Evolutionary conservation across 2,113 vertebrate species (phyloP).

Genomic region (Camarhynchus parvulus): DNA sequence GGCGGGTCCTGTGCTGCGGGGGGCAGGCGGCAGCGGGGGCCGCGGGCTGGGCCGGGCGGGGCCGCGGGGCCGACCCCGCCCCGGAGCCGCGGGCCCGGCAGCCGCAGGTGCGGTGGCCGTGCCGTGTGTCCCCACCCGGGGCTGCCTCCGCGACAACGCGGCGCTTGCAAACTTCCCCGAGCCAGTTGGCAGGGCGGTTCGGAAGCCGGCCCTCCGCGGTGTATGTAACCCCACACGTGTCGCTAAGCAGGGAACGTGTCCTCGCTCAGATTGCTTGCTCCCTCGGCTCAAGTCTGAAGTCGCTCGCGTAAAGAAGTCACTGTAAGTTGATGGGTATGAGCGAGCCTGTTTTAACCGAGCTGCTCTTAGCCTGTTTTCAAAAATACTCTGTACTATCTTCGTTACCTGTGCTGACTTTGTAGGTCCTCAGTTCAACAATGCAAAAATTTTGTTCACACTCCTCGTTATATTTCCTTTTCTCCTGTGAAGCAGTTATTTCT

Average conservation of each 20-base stretch:
- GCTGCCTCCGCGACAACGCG: accelerated
- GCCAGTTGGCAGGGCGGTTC: background rate
- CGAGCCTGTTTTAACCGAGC: background rate
- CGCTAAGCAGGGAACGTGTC: background rate
- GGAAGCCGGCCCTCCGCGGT: background rate
- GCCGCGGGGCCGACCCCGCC: background rate
- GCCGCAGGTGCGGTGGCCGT: background rate
- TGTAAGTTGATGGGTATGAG: background rate
- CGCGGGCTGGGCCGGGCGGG: background rate
- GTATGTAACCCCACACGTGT: background rate
- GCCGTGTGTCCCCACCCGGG: accelerated
- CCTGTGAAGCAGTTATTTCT: background rate
- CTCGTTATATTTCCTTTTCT: background rate
- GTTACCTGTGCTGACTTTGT: background rate
- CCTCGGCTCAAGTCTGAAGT: background rate
- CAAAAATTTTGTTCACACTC: background rate
- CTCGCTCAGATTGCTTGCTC: background rate
- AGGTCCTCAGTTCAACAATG: background rate
- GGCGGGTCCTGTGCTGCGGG: background rate
- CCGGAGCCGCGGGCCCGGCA: background rate
- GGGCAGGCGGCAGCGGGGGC: too few species aligned
- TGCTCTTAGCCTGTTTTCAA: background rate
- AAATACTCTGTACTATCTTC: background rate
- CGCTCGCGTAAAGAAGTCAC: background rate
- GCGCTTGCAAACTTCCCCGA: background rate